Evolutionary conservation across 2,888 invertebrate species (phyloP).

Genomic region (Napeogenes sylphis): DNA sequence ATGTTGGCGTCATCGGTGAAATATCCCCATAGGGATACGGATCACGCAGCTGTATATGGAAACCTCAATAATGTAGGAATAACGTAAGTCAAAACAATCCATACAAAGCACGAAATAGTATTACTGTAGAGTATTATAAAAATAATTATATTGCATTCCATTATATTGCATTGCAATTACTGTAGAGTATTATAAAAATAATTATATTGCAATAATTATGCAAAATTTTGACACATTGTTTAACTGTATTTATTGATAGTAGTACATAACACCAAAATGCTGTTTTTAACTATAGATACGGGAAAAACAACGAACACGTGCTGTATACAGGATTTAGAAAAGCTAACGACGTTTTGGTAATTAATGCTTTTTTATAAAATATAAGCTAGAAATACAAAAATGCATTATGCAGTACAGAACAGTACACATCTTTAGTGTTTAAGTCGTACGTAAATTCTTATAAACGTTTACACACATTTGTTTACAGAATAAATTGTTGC

Average conservation of each 20-base stretch:
- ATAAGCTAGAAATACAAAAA: too few relatives aligned
- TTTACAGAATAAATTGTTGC: too few relatives aligned
- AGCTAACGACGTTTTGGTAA: slow-evolving; percentile 33
- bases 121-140: background rate
- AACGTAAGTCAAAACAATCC: slow-evolving; percentile 39
- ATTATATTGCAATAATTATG: background rate
- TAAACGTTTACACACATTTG: too few relatives aligned
- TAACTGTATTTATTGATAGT: too few relatives aligned
- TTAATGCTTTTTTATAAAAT: background rate
- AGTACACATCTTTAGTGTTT: too few relatives aligned
- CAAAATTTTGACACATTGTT: too few relatives aligned
- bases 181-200: background rate
- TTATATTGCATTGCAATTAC: too few relatives aligned
- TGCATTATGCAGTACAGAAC: too few relatives aligned
- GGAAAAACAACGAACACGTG: slow-evolving; percentile 24
- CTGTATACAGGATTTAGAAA: slow-evolving; percentile 44
- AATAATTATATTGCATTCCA: too few relatives aligned
- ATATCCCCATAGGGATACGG: slow-evolving; percentile 40
- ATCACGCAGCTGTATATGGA: slow-evolving; percentile 41
- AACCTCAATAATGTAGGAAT: slow-evolving; percentile 46
- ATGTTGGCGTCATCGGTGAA: slow-evolving; percentile 47
- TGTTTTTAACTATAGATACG: slow-evolving; percentile 35
- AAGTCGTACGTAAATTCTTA: too few relatives aligned
- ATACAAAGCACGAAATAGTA: background rate
- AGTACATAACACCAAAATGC: background rate